Percentiles rank a stretch among this genome's conserved stretches.
phyloP scores from a whole-genome alignment of 1,140 invertebrate genomes.

The Hypothenemus hampei region DNA sequence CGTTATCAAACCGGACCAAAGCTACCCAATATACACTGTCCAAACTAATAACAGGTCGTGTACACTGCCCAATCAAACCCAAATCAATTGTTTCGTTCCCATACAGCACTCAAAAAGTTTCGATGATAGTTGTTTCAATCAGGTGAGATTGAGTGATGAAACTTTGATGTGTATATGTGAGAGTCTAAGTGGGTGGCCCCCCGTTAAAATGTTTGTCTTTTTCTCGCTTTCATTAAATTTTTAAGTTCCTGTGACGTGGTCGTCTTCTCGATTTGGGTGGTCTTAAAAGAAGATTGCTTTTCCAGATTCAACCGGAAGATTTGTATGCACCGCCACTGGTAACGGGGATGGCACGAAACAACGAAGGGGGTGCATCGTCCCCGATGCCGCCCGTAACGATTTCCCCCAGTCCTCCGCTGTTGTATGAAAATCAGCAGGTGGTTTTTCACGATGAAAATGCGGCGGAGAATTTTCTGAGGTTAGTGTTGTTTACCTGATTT shows the following conservation, averaged over 20 bases:
- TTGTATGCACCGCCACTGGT: conserved; percentile 13
- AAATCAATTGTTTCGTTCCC: conserved; percentile 50
- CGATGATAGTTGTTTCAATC: conserved; percentile 32
- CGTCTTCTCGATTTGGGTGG: too few species aligned
- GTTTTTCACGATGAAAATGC: conserved; percentile 4
- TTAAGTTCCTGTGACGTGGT: too few species aligned
- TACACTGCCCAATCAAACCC: conserved; percentile 29
- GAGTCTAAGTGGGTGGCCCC: too few species aligned
- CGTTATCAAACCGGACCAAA: conserved; percentile 42
- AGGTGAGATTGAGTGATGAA: too few species aligned
- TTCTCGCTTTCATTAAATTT: too few species aligned
- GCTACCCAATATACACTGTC: conserved; percentile 33
- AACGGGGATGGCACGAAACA: not conserved
- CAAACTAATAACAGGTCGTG: conserved; percentile 16
- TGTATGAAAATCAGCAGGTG: conserved; percentile 23
- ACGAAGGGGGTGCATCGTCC: conserved; percentile 5
- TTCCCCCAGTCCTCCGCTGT: conserved; percentile 11
- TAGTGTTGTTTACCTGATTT: too few species aligned
- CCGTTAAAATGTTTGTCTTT: too few species aligned
- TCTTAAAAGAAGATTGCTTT: too few species aligned
- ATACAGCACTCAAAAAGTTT: conserved; percentile 37
- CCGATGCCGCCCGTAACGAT: conserved; percentile 18
- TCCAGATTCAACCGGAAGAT: conserved; percentile 24
- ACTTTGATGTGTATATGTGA: too few species aligned
- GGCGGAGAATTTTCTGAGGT: conserved; percentile 18